Conservation (phyloP, 1,140 invertebrate species). For the Drosophila saltans region DNA sequence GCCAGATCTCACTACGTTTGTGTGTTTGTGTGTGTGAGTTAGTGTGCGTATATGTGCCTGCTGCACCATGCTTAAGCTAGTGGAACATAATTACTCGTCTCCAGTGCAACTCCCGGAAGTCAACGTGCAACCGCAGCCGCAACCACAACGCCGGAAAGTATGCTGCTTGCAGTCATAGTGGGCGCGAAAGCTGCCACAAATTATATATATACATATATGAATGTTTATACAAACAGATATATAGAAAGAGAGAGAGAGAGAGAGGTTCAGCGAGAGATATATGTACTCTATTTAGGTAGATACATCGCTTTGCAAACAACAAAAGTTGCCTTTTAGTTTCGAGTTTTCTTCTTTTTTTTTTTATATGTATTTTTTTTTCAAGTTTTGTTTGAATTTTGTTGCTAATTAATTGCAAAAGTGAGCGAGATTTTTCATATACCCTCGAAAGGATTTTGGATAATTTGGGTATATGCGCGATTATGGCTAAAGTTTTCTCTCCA, state of each 20-base stretch:
- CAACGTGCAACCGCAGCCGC: slow-evolving; percentile 39
- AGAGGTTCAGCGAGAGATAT: no score
- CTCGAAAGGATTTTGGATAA: not conserved
- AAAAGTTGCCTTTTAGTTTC: slow-evolving; percentile 58
- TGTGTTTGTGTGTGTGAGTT: slow-evolving; percentile 19
- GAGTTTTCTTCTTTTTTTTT: slow-evolving; percentile 21
- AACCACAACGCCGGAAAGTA: slow-evolving; percentile 70
- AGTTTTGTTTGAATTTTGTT: slow-evolving; percentile 79
- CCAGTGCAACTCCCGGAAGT: slow-evolving; percentile 74
- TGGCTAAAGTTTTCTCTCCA: not conserved
- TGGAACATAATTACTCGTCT: slow-evolving; percentile 80
- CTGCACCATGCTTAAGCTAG: slow-evolving; percentile 67
- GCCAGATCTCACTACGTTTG: slow-evolving; percentile 22
- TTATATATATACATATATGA: slow-evolving; percentile 59
- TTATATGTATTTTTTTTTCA: slow-evolving; percentile 1
- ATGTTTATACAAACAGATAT: slow-evolving; percentile 2
- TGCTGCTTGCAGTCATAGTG: slow-evolving; percentile 52
- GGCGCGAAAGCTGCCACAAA: slow-evolving; percentile 74
- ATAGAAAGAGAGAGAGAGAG: not conserved
- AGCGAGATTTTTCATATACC: slow-evolving; percentile 29
- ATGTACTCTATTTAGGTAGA: slow-evolving; percentile 15
- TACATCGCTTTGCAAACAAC: slow-evolving; percentile 56
- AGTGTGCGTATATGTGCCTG: slow-evolving; percentile 25
- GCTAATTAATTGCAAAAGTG: slow-evolving; percentile 80
- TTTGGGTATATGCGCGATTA: not conserved